Percentiles rank a stretch among this genome's conserved stretches.
Evolutionary conservation across 1,140 invertebrate species (phyloP).

Genomic region (Choristoneura fumiferana): DNA sequence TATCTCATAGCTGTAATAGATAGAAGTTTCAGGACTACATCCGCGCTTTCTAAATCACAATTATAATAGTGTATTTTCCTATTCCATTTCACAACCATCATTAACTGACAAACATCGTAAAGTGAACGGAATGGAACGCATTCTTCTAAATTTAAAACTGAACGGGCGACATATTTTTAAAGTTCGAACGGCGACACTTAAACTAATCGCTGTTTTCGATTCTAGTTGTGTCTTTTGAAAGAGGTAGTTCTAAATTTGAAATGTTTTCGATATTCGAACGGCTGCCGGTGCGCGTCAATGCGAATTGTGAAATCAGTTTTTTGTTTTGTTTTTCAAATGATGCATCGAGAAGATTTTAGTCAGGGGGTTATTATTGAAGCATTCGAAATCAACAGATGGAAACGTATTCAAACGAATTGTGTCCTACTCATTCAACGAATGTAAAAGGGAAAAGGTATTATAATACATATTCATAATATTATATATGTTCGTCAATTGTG

Average conservation of each 20-base stretch:
- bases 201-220: slow-evolving; percentile 26
- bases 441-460: no score
- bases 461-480: no score
- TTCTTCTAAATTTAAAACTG: slow-evolving; percentile 23
- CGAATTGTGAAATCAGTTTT: background rate
- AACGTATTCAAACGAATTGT: no score
- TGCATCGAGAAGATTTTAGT: no score
- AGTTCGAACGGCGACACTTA: slow-evolving; percentile 21
- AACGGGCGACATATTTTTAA: slow-evolving; percentile 24
- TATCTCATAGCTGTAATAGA: no score
- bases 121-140: slow-evolving; percentile 22
- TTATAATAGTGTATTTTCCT: background rate
- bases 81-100: slow-evolving; percentile 17
- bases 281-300: slow-evolving; percentile 14
- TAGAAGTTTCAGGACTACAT: no score
- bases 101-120: slow-evolving; percentile 26
- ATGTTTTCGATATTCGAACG: slow-evolving; percentile 24
- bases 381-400: no score
- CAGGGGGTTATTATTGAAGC: no score
- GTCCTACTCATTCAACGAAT: no score
- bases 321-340: slow-evolving; percentile 1
- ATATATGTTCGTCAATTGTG: no score
- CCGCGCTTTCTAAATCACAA: background rate
- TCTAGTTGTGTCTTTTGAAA: slow-evolving; percentile 15
- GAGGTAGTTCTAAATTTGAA: slow-evolving; percentile 19